A percentile compares a stretch with the other conserved stretches of the same genome.
Conservation (phyloP, 2,888 invertebrate species). For the Acheta domesticus region DNA sequence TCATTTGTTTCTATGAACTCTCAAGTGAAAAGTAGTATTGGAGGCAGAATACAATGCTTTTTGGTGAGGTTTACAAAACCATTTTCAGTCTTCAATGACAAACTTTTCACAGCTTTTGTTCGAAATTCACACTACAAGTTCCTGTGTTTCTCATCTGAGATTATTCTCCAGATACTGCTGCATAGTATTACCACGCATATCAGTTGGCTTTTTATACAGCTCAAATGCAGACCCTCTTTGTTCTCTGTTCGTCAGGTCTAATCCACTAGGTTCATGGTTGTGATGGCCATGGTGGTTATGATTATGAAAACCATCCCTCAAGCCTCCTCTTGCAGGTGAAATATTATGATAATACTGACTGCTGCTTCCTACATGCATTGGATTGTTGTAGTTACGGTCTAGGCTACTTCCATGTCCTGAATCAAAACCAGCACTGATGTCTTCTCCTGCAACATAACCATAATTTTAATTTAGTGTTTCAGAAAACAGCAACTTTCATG, state of each 20-base stretch:
- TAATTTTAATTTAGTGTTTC: background rate
- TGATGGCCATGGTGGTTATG: slow-evolving; percentile 40
- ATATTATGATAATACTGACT: slow-evolving; percentile 55
- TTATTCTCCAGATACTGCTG: slow-evolving; percentile 43
- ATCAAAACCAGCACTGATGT: slow-evolving; percentile 43
- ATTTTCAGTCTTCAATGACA: background rate
- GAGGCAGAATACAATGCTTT: background rate
- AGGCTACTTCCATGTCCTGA: slow-evolving; percentile 52
- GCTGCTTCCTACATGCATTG: slow-evolving; percentile 41
- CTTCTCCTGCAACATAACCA: slow-evolving; percentile 25
- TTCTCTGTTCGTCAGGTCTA: slow-evolving; percentile 80
- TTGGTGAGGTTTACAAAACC: background rate
- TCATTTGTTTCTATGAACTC: too few relatives aligned
- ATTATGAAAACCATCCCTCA: slow-evolving; percentile 18
- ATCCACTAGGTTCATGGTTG: slow-evolving; percentile 51
- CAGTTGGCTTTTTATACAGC: slow-evolving; percentile 80
- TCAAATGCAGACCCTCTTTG: slow-evolving; percentile 94
- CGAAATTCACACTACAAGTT: too few relatives aligned
- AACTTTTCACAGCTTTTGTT: too few relatives aligned
- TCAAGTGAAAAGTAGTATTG: too few relatives aligned
- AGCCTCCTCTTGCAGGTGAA: slow-evolving; percentile 44
- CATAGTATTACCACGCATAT: slow-evolving; percentile 40
- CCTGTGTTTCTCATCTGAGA: slow-evolving; percentile 39
- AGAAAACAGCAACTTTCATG: background rate
- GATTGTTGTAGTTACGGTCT: slow-evolving; percentile 48